Conservation (phyloP, 2,113 vertebrate species). For the Ctenodactylus gundi region DNA sequence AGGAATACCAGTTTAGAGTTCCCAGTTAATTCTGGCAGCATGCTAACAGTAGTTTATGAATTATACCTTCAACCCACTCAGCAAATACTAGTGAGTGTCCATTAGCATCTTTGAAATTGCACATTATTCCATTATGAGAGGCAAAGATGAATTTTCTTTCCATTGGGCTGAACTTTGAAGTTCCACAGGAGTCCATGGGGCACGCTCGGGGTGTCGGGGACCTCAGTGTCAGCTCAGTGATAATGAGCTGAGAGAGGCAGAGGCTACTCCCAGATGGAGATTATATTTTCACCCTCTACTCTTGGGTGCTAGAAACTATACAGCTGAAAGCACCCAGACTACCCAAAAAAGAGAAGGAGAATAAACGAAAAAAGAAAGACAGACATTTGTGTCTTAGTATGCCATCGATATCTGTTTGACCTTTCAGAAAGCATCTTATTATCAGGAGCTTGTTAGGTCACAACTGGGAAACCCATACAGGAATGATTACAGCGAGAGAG, state of each 20-base stretch:
- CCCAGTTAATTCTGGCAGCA: conserved; percentile 1
- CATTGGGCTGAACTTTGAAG: conserved; percentile 4
- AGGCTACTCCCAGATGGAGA: not conserved
- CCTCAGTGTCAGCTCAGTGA: not conserved
- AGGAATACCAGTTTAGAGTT: not conserved
- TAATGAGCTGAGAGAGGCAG: not conserved
- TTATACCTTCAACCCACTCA: conserved; percentile 43
- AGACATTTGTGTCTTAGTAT: not conserved
- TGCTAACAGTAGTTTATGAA: conserved; percentile 22
- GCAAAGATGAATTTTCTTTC: conserved; percentile 33
- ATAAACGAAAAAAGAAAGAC: fast-evolving
- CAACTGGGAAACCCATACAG: not conserved
- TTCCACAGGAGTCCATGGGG: not conserved
- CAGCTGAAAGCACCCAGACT: not conserved
- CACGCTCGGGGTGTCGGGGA: not conserved
- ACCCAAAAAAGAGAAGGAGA: too few species aligned
- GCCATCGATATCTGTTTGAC: not conserved
- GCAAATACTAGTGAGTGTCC: conserved; percentile 31
- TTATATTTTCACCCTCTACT: not conserved
- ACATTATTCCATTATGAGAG: conserved; percentile 12
- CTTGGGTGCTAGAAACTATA: not conserved
- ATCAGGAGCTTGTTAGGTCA: not conserved
- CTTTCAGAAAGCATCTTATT: not conserved
- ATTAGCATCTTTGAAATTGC: not conserved
- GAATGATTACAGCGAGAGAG: not conserved